Evolutionary conservation across 30 jellyfish, hydroid and myxozoan species (phyloP), one percentile per base, ranked within the genome.

Genomic region (Aurelia coerulea): DNA sequence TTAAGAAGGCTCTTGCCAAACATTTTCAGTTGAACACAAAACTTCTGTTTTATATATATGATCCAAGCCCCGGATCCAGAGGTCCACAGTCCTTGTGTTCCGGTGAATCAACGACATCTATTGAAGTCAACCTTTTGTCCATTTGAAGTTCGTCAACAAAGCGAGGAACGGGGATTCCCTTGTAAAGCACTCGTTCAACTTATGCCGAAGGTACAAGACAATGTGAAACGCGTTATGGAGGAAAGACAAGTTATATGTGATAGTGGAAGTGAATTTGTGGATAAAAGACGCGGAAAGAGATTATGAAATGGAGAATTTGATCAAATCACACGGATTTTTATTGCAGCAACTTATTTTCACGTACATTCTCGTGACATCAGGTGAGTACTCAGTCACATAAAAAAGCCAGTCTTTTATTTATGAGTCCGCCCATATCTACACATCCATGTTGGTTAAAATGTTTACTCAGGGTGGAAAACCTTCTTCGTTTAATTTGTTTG

Each of bases 81-180:
- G 56, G 56, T 46, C 56, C 56, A 46, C 12, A 9, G 13, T 46
- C 12, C 56, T 0, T 5, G 56, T 1, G 15, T 46, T 46, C 56
- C 56, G 56, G 56, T 46, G 56, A 46, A 46, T 46, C 0, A 46
- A 46, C 56, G 8, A 46, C 12, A 1, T 46, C 14, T 46, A 4
- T 46, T 46, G 56, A 46, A 6, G 56, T 46, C 56, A 46, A 41
- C 71, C 93, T 49, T 58, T 84, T 84, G 88, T 84, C 56, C 88
- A 59, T 73, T 84, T 46, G 42, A 19, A 59, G 54, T 49, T 73
- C 83, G 88, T 32, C 65, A 32, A 59, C 93, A 84, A 84, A 72
- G 62, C 93, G 79, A 77, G 65, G 69, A 33, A 78, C 35, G 93
- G 93, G 93, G 84, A 84, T 84, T 86, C 34, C 93, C 93, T 46